Evolutionary conservation across 2,888 invertebrate genomes (phyloP).

Genomic region (Sphaerophoria rueppellii): DNA sequence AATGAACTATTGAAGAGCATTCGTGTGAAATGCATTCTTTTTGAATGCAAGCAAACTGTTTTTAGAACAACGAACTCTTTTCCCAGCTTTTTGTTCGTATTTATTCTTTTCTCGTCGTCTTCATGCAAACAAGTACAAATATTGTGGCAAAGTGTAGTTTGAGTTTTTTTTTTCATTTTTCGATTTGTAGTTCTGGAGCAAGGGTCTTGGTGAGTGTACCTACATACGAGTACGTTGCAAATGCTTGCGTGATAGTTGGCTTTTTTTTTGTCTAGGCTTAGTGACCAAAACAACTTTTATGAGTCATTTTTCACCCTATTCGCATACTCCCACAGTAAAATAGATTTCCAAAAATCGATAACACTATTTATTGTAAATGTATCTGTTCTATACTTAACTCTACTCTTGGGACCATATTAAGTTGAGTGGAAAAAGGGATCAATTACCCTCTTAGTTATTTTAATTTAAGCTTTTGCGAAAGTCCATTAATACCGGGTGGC

Average conservation of each 20-base stretch:
- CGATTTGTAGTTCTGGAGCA: conserved; percentile 7
- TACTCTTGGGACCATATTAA: conserved; percentile 9
- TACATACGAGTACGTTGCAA: conserved; percentile 20
- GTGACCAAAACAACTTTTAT: conserved; percentile 43
- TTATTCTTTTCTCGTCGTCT: background rate
- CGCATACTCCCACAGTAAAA: background rate
- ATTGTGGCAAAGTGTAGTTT: conserved; percentile 9
- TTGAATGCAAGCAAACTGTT: conserved; percentile 49
- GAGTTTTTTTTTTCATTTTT: conserved; percentile 12
- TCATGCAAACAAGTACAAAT: conserved; percentile 25
- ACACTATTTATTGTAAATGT: conserved; percentile 15
- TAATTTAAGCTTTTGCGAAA: conserved; percentile 9
- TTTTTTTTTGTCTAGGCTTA: conserved; percentile 29
- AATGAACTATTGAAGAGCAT: conserved; percentile 62
- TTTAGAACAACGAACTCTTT: conserved; percentile 68
- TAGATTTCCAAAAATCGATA: conserved; percentile 33
- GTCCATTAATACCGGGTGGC: background rate
- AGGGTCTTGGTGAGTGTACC: conserved; percentile 1
- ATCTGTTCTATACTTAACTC: background rate
- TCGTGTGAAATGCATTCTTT: conserved; percentile 61
- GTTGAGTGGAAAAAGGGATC: conserved; percentile 20
- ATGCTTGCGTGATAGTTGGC: conserved; percentile 25
- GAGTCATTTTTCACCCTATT: conserved; percentile 36
- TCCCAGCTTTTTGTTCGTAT: conserved; percentile 16
- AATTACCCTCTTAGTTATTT: conserved; percentile 14